phyloP scores from a whole-genome alignment of 2,888 invertebrate species.

The Acanthosepion lycidas region DNA sequence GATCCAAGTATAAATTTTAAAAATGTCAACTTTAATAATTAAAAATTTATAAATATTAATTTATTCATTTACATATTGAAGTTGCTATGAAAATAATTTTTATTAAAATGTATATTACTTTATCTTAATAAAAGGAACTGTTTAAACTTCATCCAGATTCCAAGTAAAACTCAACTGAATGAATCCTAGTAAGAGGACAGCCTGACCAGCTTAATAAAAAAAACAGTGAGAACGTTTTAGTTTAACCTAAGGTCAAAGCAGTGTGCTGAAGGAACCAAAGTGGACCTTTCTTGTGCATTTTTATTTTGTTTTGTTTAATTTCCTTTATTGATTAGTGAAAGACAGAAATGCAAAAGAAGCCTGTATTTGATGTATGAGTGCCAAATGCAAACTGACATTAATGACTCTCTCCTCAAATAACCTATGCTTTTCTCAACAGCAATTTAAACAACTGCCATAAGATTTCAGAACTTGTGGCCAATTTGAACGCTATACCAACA shows the following conservation, averaged over 20 bases:
- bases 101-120: no score
- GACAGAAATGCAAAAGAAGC: neutral
- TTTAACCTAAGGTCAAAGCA: neutral
- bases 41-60: no score
- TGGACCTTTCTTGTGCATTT: neutral
- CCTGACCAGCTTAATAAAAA: neutral
- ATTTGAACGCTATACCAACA: neutral
- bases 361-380: neutral
- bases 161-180: no score
- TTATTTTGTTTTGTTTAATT: neutral
- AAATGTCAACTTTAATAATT: no score
- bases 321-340: neutral
- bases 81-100: no score
- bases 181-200: no score
- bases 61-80: no score
- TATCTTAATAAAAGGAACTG: no score
- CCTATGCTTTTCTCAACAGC: neutral
- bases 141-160: no score
- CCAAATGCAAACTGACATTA: constrained; percentile 2
- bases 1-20: no score
- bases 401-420: neutral
- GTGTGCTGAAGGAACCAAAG: neutral
- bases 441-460: neutral
- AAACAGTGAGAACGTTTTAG: neutral
- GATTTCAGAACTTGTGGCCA: neutral